These are phyloP conservation scores for Xerus inauris DNA, from an alignment of 2,113 vertebrate genomes.

Conservation along the genomic window DNA sequence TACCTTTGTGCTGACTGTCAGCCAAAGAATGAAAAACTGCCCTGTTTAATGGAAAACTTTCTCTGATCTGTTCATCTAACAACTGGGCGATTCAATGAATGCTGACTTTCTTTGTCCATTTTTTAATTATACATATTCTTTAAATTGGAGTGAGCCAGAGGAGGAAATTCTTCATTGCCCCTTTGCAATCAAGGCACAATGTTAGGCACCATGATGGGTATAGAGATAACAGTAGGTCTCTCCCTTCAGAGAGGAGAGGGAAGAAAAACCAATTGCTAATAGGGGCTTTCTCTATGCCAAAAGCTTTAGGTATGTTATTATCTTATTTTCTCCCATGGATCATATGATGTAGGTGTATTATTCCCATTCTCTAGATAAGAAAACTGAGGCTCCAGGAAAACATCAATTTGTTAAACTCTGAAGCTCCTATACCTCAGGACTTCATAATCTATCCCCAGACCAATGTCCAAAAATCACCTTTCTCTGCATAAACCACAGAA, in stretches of 20 bases:
- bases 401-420: background rate
- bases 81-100: background rate
- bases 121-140: slow-evolving; percentile 14
- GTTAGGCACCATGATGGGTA: background rate
- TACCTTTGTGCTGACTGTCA: slow-evolving; percentile 77
- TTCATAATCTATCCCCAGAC: background rate
- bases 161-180: background rate
- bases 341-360: too few relatives aligned
- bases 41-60: slow-evolving; percentile 70
- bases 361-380: slow-evolving; percentile 5
- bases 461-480: background rate
- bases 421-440: background rate
- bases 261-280: background rate
- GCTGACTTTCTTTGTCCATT: background rate
- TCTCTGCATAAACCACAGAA: background rate
- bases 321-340: background rate
- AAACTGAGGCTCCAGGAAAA: background rate
- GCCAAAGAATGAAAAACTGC: slow-evolving; percentile 72
- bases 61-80: slow-evolving; percentile 58
- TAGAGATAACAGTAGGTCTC: background rate
- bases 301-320: background rate
- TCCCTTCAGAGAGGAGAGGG: background rate
- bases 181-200: background rate
- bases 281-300: background rate
- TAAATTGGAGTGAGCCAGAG: slow-evolving; percentile 7